A percentile compares a stretch with the other conserved stretches of the same genome.
Evolutionary conservation across 2,113 vertebrate genomes (phyloP).

Genomic region (Empidonax traillii): DNA sequence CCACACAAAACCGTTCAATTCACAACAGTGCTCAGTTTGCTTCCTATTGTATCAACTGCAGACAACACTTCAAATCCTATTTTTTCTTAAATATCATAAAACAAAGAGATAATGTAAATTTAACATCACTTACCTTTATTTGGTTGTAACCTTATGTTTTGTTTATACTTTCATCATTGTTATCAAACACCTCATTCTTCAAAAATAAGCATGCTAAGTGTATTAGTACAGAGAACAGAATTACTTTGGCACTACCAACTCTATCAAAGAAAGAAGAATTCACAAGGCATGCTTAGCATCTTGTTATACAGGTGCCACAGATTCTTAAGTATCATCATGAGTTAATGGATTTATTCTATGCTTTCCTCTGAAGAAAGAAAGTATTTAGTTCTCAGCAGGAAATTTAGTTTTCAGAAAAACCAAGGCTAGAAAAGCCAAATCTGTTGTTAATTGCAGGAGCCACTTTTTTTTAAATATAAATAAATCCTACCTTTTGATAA

Average conservation of each 20-base stretch:
- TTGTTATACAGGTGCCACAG: slow-evolving; percentile 60
- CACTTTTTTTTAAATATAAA: slow-evolving; percentile 76
- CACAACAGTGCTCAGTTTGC: not conserved
- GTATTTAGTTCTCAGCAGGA: slow-evolving; percentile 83
- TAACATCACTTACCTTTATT: slow-evolving; percentile 71
- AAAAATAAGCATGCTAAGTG: slow-evolving; percentile 80
- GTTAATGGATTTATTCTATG: slow-evolving; percentile 71
- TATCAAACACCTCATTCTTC: slow-evolving; percentile 71
- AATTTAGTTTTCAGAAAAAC: slow-evolving; percentile 83
- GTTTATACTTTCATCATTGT: slow-evolving; percentile 47
- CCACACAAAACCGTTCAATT: not conserved
- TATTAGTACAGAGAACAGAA: slow-evolving; percentile 81
- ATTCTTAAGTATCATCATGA: slow-evolving; percentile 64
- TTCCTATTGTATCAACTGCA: not conserved
- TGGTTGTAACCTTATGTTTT: slow-evolving; percentile 36
- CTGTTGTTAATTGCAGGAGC: slow-evolving; percentile 81
- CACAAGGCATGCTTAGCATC: slow-evolving; percentile 78
- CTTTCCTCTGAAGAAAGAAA: slow-evolving; percentile 64
- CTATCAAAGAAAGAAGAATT: slow-evolving; percentile 72
- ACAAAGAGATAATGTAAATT: not conserved
- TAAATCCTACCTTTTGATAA: slow-evolving; percentile 99
- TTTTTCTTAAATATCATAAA: not conserved
- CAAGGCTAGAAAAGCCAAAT: slow-evolving; percentile 80
- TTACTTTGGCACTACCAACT: slow-evolving; percentile 70
- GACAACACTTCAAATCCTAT: not conserved